These are phyloP conservation scores for Bombylius major DNA, from an alignment of 2,888 invertebrate species.

Conservation along the genomic window DNA sequence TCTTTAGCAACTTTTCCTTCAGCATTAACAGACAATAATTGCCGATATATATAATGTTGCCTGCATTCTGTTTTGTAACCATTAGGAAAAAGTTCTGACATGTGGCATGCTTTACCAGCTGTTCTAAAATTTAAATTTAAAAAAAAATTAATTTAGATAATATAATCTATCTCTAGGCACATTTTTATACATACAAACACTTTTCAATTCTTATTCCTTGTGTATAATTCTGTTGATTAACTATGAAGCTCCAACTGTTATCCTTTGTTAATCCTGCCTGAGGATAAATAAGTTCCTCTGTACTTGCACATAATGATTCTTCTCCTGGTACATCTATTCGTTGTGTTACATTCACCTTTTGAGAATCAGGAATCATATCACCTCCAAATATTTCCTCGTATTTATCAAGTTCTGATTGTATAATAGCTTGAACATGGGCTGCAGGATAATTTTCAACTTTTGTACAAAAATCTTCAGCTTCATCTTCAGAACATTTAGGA, in stretches of 20 bases:
- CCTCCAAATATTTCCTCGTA: slow-evolving; percentile 29
- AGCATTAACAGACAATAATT: slow-evolving; percentile 41
- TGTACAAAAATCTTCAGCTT: slow-evolving; percentile 36
- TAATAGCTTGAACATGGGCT: slow-evolving; percentile 25
- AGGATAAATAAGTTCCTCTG: slow-evolving; percentile 43
- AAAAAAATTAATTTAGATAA: neutral
- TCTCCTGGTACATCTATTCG: slow-evolving; percentile 36
- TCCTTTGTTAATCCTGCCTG: slow-evolving; percentile 45
- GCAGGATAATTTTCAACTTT: slow-evolving; percentile 37
- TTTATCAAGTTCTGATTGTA: slow-evolving; percentile 17
- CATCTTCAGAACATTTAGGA: slow-evolving; percentile 3
- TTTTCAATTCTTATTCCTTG: slow-evolving; percentile 64
- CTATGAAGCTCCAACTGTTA: slow-evolving; percentile 54
- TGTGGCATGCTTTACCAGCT: slow-evolving; percentile 38
- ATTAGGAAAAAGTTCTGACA: slow-evolving; percentile 37
- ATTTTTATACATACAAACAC: slow-evolving; percentile 49
- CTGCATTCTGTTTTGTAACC: slow-evolving; percentile 43
- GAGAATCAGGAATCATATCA: slow-evolving; percentile 22
- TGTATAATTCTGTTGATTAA: slow-evolving; percentile 50
- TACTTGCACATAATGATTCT: slow-evolving; percentile 37
- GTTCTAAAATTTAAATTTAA: slow-evolving; percentile 26
- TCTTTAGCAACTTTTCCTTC: slow-evolving; percentile 36
- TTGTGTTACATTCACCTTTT: slow-evolving; percentile 35
- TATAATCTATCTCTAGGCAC: neutral
- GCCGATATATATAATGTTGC: slow-evolving; percentile 45